A percentile compares a stretch with the other conserved stretches of the same genome.
These are phyloP conservation scores for Notocelia uddmanniana DNA, from an alignment of 2,888 invertebrate species.

Conservation along the genomic window DNA sequence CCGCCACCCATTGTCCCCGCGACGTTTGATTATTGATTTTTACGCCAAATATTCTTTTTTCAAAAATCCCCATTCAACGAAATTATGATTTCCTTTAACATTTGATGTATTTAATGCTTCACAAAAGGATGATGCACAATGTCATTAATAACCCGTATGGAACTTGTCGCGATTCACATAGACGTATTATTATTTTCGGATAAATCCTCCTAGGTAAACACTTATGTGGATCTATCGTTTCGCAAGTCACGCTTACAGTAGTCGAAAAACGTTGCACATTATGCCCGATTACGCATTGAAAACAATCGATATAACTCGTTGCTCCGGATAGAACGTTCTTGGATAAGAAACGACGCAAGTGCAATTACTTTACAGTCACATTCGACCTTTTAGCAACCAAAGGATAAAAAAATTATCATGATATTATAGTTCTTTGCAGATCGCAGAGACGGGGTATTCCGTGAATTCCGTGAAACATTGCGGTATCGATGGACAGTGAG, in stretches of 20 bases:
- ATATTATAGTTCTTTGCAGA: conserved; percentile 9
- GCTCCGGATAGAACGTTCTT: not conserved
- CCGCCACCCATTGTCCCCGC: conserved; percentile 75
- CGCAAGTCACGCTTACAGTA: conserved; percentile 57
- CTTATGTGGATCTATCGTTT: conserved; percentile 46
- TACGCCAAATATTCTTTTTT: conserved; percentile 83
- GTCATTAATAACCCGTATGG: conserved; percentile 82
- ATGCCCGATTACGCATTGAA: not conserved
- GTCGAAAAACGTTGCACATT: conserved; percentile 11
- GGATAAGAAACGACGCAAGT: not conserved
- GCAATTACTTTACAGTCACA: not conserved
- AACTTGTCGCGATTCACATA: conserved; percentile 76
- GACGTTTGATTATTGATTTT: conserved; percentile 84
- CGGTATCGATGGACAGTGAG: conserved; percentile 48
- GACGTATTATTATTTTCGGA: conserved; percentile 39
- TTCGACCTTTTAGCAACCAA: not conserved
- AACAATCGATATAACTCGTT: conserved; percentile 6
- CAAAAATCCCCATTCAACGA: conserved; percentile 74
- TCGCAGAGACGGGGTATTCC: conserved; percentile 21
- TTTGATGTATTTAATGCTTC: conserved; percentile 72
- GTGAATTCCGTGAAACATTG: conserved; percentile 33
- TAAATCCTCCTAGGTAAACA: conserved; percentile 39
- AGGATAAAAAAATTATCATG: not conserved
- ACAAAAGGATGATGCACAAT: conserved; percentile 75
- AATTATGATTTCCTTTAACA: conserved; percentile 79